Percentiles rank a stretch among this genome's conserved stretches.
Evolutionary conservation across 2,888 invertebrate species (phyloP).

Genomic region (Sinohyriopsis cumingii): DNA sequence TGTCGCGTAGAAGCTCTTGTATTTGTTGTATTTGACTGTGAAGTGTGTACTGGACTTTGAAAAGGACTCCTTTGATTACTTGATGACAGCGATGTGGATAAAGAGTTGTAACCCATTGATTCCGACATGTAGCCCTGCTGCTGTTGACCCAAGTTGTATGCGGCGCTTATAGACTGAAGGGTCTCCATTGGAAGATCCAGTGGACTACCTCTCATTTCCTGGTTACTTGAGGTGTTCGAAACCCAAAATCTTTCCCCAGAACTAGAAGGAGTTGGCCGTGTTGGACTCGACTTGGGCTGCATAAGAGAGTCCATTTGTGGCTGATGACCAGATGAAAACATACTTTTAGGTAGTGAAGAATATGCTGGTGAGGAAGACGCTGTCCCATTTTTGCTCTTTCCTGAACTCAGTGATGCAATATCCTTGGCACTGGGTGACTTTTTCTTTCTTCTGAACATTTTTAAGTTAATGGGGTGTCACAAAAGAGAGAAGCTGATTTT

Average conservation of each 20-base stretch:
- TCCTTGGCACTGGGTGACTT: conserved; percentile 44
- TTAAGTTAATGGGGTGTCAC: neutral
- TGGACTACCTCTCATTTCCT: conserved; percentile 55
- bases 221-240: conserved; percentile 30
- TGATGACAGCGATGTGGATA: conserved; percentile 26
- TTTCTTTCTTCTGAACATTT: conserved; percentile 39
- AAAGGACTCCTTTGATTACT: conserved; percentile 34
- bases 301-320: neutral
- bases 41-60: conserved; percentile 39
- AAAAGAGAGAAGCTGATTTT: no score
- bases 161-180: conserved; percentile 53
- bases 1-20: conserved; percentile 56
- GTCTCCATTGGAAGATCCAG: conserved; percentile 62
- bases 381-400: conserved; percentile 26
- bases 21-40: conserved; percentile 14
- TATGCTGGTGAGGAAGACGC: conserved; percentile 29
- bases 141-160: conserved; percentile 41
- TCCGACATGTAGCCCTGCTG: conserved; percentile 28
- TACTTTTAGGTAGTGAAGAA: conserved; percentile 37
- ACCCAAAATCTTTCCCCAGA: conserved; percentile 35
- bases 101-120: conserved; percentile 21
- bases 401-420: conserved; percentile 25
- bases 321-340: conserved; percentile 30
- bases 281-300: neutral
- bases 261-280: conserved; percentile 20